phyloP scores from a whole-genome alignment of 92 coral and sea anemone species.

The Zoanthus gigantus region DNA sequence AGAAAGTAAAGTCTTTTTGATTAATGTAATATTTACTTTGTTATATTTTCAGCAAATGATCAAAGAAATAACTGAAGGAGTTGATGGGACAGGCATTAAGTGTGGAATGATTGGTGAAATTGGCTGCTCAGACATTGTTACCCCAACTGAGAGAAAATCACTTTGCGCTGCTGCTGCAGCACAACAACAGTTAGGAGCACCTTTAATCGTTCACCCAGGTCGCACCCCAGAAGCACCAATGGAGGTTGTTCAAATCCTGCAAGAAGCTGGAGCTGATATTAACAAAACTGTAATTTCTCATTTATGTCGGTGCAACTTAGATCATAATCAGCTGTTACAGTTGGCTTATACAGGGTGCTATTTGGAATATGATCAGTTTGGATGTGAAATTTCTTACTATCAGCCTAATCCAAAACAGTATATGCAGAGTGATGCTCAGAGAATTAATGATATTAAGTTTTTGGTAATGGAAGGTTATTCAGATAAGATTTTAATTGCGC shows the following conservation, averaged over 20 bases:
- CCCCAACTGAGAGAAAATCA: constrained; percentile 84
- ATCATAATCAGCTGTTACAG: constrained; percentile 70
- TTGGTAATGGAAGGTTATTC: constrained; percentile 84
- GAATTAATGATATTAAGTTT: constrained; percentile 78
- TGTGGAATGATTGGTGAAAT: constrained; percentile 98
- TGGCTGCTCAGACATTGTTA: constrained; percentile 89
- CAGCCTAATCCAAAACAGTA: constrained; percentile 70
- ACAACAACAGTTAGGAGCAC: constrained; percentile 87
- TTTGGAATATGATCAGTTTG: constrained; percentile 92
- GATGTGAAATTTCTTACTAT: constrained; percentile 78
- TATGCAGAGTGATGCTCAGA: constrained; percentile 88
- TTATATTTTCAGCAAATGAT: constrained; percentile 71
- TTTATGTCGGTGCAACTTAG: constrained; percentile 80
- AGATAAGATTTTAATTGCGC: constrained; percentile 82
- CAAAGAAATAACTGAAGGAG: constrained; percentile 86
- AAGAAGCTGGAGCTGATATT: constrained; percentile 95
- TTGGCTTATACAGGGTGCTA: constrained; percentile 83
- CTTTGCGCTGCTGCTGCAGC: constrained; percentile 89
- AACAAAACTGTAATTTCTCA: constrained; percentile 92
- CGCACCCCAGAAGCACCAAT: constrained; percentile 77
- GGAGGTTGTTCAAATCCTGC: constrained; percentile 81
- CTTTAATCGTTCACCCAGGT: constrained; percentile 92
- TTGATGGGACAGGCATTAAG: constrained; percentile 78
- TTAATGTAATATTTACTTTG: neutral
- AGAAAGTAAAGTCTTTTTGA: neutral